Conservation (phyloP, 2,113 vertebrate species). For the Bubalus kerabau region DNA sequence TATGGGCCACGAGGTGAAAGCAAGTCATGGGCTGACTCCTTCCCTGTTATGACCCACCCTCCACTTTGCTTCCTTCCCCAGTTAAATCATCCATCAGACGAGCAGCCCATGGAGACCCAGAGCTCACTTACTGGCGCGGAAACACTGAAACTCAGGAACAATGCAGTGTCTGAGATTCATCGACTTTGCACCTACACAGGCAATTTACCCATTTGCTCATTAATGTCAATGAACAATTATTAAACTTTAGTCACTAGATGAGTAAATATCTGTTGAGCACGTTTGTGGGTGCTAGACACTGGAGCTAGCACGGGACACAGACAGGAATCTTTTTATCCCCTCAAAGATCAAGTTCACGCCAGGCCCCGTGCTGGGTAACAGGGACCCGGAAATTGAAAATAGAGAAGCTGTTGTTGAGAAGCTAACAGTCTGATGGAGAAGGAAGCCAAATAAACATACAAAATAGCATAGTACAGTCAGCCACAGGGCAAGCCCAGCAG, state of each 20-base stretch:
- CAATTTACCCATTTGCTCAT: accelerated
- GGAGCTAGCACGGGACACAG: accelerated
- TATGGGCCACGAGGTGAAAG: accelerated
- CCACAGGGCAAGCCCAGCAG: not conserved
- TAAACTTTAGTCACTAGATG: not conserved
- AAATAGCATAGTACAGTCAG: accelerated
- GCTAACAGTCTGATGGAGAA: not conserved
- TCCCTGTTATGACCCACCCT: accelerated
- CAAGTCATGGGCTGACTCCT: accelerated
- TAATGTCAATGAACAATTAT: not conserved
- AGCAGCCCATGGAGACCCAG: accelerated
- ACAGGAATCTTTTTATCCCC: not conserved
- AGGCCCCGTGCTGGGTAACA: accelerated
- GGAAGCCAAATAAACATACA: not conserved
- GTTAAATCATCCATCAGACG: accelerated
- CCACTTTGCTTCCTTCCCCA: not conserved
- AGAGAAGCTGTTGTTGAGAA: not conserved
- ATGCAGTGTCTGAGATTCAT: accelerated
- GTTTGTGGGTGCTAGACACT: accelerated
- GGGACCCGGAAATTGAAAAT: not conserved
- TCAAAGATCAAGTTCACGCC: accelerated
- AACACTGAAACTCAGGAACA: accelerated
- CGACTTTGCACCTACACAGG: accelerated
- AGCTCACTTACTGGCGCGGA: accelerated
- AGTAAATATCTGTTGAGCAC: accelerated